These are phyloP conservation scores for Fragum sueziense DNA, from an alignment of 2,888 invertebrate genomes.

Conservation along the genomic window DNA sequence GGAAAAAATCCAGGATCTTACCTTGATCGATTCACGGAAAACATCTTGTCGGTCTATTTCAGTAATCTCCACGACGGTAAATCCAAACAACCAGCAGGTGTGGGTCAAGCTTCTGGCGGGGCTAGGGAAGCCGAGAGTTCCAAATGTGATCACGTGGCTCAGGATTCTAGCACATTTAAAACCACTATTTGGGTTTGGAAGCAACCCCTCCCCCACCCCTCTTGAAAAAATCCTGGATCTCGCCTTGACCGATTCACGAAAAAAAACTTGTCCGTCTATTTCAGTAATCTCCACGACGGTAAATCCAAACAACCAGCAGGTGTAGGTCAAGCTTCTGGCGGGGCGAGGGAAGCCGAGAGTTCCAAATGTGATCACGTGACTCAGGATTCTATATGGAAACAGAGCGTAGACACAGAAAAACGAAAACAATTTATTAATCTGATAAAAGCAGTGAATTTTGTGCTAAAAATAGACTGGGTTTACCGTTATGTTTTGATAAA, in stretches of 20 bases:
- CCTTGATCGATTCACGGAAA: no score
- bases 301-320: conserved; percentile 51
- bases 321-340: conserved; percentile 35
- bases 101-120: conserved; percentile 37
- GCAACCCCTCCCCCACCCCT: no score
- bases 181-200: no score
- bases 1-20: no score
- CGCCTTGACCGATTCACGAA: no score
- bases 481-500: no score
- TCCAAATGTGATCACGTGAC: conserved; percentile 74
- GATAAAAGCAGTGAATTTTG: no score
- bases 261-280: conserved; percentile 24
- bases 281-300: conserved; percentile 73
- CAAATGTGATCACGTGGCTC: conserved; percentile 74
- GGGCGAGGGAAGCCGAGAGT: conserved; percentile 67
- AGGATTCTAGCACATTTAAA: no score
- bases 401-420: conserved; percentile 72
- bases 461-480: no score
- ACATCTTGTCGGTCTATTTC: no score
- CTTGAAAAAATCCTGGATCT: no score
- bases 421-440: no score
- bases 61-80: conserved; percentile 75
- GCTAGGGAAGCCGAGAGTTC: conserved; percentile 66
- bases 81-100: conserved; percentile 26
- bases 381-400: conserved; percentile 78